Evolutionary conservation across 2,888 invertebrate genomes (phyloP).

Genomic region (Eilema sororculum): DNA sequence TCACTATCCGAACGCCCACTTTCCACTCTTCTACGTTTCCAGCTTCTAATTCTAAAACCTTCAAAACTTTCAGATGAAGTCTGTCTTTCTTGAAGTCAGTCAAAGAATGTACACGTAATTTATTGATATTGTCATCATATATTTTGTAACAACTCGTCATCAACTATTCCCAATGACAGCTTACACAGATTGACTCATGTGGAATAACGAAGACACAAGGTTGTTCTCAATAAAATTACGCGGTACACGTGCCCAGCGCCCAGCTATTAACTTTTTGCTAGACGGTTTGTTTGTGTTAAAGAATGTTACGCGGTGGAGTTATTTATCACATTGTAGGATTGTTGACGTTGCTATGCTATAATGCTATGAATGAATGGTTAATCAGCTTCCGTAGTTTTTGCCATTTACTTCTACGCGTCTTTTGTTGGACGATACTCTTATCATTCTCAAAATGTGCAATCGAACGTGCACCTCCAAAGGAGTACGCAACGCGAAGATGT

Average conservation of each 20-base stretch:
- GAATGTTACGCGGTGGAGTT: slow-evolving; percentile 1
- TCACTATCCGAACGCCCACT: too few species aligned
- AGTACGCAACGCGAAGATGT: neutral
- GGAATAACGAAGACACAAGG: slow-evolving; percentile 3
- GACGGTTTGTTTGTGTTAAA: neutral
- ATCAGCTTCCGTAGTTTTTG: neutral
- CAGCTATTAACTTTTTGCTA: slow-evolving; percentile 14
- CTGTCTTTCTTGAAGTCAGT: neutral
- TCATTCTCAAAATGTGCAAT: too few species aligned
- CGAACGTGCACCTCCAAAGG: neutral
- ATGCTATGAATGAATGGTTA: neutral
- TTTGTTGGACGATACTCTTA: too few species aligned
- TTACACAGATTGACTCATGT: slow-evolving; percentile 14
- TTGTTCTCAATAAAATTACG: slow-evolving; percentile 3
- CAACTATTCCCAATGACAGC: slow-evolving; percentile 7
- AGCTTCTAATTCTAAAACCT: too few species aligned
- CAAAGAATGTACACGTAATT: neutral
- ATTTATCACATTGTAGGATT: neutral
- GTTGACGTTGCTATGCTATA: neutral
- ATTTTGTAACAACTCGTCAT: neutral
- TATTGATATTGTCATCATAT: neutral
- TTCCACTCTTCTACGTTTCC: too few species aligned
- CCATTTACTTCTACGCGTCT: neutral
- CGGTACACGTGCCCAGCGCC: neutral
- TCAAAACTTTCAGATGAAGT: too few species aligned